phyloP scores from a whole-genome alignment of 2,888 invertebrate genomes.

The Cinara cedri region DNA sequence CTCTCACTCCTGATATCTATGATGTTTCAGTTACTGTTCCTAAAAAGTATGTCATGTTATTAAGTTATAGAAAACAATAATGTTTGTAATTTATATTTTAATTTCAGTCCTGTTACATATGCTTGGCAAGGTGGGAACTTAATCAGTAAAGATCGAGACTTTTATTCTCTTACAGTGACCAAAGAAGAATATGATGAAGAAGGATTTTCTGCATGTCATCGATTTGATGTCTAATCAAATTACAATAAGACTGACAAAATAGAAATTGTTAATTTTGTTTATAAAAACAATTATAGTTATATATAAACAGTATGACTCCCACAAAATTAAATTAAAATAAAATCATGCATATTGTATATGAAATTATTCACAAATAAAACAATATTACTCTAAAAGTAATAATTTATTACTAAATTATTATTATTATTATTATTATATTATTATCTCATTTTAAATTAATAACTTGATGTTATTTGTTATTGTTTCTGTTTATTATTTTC shows the following conservation, averaged over 20 bases:
- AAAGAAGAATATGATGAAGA: constrained; percentile 89
- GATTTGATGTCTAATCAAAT: constrained; percentile 65
- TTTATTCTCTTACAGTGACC: constrained; percentile 75
- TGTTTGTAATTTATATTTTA: not conserved
- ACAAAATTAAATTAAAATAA: not conserved
- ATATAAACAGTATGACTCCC: not conserved
- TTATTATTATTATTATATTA: not conserved
- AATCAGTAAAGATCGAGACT: constrained; percentile 75
- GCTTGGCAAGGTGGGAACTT: constrained; percentile 88
- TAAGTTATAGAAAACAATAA: not conserved
- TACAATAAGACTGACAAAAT: not conserved
- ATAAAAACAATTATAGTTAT: not conserved
- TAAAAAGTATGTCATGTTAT: constrained; percentile 67
- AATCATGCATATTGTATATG: too few species aligned
- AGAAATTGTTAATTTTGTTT: not conserved
- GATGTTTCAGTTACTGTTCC: constrained; percentile 76
- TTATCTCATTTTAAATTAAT: not conserved
- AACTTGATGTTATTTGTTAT: not conserved
- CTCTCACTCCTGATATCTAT: constrained; percentile 77
- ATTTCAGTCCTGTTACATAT: constrained; percentile 77
- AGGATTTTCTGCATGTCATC: constrained; percentile 70
- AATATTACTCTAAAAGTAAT: too few species aligned
- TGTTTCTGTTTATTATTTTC: not conserved
- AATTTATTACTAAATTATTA: too few species aligned
- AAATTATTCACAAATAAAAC: too few species aligned